Evolutionary conservation across 2,888 invertebrate species (phyloP).

Genomic region (Macrostomum cliftonense): DNA sequence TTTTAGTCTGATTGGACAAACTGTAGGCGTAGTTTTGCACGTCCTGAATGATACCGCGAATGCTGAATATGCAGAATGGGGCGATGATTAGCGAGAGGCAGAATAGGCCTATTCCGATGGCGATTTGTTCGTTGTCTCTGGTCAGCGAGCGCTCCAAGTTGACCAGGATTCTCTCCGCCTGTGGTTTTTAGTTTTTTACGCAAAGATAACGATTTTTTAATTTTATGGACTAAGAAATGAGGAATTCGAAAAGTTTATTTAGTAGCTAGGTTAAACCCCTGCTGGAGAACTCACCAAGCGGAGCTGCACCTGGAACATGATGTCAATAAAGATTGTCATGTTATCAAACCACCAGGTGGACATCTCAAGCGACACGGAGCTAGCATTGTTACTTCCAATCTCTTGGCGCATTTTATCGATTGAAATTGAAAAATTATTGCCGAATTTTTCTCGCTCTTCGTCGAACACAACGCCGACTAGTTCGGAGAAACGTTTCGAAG

Average conservation of each 20-base stretch:
- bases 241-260: too few species aligned
- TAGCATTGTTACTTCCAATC: conserved; percentile 1
- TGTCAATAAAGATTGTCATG: conserved; percentile 10
- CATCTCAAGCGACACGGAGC: neutral
- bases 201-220: too few species aligned
- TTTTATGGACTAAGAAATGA: too few species aligned
- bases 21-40: conserved; percentile 9
- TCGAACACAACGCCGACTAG: conserved; percentile 13
- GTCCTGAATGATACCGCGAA: conserved; percentile 11
- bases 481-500: conserved; percentile 20
- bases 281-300: neutral
- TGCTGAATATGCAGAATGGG: conserved; percentile 14
- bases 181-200: too few species aligned
- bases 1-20: conserved; percentile 14
- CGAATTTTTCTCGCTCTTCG: neutral
- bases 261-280: too few species aligned
- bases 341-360: conserved; percentile 9
- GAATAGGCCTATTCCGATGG: conserved; percentile 9
- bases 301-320: conserved; percentile 2
- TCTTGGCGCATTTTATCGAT: neutral
- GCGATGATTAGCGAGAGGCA: conserved; percentile 12
- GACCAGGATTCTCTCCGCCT: neutral
- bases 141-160: neutral
- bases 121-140: neutral
- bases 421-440: neutral